phyloP scores from a whole-genome alignment of 2,888 invertebrate genomes.

The Entomobrya proxima region DNA sequence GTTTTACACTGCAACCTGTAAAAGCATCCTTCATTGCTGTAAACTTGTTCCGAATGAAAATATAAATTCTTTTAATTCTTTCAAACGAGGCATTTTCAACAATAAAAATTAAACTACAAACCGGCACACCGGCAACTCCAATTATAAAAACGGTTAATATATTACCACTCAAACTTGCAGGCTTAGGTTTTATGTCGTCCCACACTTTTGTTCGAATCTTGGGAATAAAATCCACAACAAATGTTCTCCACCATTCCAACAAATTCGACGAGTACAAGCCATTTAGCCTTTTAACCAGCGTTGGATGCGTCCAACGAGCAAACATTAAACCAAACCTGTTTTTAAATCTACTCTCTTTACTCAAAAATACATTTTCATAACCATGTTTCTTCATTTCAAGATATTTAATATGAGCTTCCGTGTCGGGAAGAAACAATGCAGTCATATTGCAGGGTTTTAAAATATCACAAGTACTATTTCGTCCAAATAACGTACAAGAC shows the following conservation, averaged over 20 bases:
- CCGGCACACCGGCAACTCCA: too few relatives aligned
- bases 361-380: neutral
- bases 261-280: neutral
- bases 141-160: too few relatives aligned
- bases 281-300: neutral
- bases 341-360: neutral
- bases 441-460: too few relatives aligned
- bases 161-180: neutral
- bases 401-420: neutral
- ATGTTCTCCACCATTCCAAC: neutral
- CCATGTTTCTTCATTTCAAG: neutral
- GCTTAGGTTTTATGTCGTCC: neutral
- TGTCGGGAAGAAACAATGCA: constrained; percentile 8
- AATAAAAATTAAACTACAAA: too few relatives aligned
- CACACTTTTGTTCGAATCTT: neutral
- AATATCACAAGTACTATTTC: too few relatives aligned
- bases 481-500: too few relatives aligned
- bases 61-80: too few relatives aligned
- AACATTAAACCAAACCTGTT: neutral
- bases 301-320: neutral
- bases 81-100: too few relatives aligned
- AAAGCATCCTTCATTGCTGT: too few relatives aligned
- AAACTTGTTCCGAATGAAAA: too few relatives aligned
- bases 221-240: neutral
- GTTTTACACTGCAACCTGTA: too few relatives aligned